These are phyloP conservation scores for Molossus molossus DNA, from an alignment of 2,797 vertebrate species.

Conservation along the genomic window DNA sequence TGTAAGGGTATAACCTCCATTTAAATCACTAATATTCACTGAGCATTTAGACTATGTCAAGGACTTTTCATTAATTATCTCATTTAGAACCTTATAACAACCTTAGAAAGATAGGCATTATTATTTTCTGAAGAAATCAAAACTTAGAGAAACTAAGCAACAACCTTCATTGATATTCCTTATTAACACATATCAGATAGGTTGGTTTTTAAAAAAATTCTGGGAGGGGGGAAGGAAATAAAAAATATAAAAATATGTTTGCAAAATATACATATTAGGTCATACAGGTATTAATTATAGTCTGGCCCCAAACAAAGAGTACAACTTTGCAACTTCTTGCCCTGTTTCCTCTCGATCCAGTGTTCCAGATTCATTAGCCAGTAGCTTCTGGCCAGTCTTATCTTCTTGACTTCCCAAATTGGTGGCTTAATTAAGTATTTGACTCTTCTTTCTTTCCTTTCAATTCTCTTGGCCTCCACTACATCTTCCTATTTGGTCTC, in stretches of 20 bases:
- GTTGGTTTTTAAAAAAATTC: conserved; percentile 52
- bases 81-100: conserved; percentile 3
- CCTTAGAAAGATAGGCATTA: background rate
- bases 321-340: background rate
- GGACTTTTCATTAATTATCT: conserved; percentile 52
- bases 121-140: background rate
- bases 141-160: conserved; percentile 62
- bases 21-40: conserved; percentile 11
- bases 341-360: conserved; percentile 22
- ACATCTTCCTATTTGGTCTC: background rate
- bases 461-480: conserved; percentile 6
- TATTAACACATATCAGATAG: conserved; percentile 60
- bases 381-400: background rate
- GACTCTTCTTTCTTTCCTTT: conserved; percentile 55
- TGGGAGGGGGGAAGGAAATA: background rate
- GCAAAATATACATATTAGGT: conserved; percentile 14
- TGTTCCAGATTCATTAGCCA: background rate
- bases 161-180: background rate
- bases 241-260: conserved; percentile 32
- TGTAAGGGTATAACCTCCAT: background rate
- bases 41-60: background rate
- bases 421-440: conserved; percentile 26
- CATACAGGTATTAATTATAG: background rate
- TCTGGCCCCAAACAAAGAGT: background rate
- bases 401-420: background rate